Conservation (phyloP, 2,113 vertebrate species). For the Eubucco bourcierii region DNA sequence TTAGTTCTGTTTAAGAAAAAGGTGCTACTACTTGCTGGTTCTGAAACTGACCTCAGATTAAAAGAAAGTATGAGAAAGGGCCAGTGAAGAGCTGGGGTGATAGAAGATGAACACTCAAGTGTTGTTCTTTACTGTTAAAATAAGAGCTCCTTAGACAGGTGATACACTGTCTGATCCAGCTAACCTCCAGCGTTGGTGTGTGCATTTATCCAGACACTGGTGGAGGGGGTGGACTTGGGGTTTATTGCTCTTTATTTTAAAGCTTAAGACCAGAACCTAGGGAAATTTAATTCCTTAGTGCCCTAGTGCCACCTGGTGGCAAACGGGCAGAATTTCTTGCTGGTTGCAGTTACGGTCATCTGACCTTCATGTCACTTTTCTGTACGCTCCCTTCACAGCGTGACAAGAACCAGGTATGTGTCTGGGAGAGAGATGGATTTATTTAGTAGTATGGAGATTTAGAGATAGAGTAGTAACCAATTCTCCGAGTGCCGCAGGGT, state of each 20-base stretch:
- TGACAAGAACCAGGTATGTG: not conserved
- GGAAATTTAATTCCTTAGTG: not conserved
- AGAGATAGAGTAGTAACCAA: not conserved
- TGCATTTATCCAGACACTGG: not conserved
- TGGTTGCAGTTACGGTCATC: not conserved
- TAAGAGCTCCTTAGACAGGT: not conserved
- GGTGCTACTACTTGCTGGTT: not conserved
- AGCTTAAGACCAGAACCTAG: not conserved
- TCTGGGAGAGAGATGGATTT: not conserved
- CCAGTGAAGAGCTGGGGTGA: not conserved
- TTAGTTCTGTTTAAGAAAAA: not conserved
- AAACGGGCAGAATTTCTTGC: not conserved
- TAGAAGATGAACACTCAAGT: not conserved
- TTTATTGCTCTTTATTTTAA: not conserved
- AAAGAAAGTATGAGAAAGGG: not conserved
- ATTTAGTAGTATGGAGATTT: not conserved
- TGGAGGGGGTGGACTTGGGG: too few relatives aligned
- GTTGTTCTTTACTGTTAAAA: not conserved
- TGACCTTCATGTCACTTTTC: too few relatives aligned
- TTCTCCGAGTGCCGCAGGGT: not conserved
- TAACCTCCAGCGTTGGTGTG: not conserved
- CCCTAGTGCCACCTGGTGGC: conserved; percentile 5
- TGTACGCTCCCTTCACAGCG: not conserved
- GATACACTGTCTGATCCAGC: not conserved
- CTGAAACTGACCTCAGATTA: not conserved